Evolutionary conservation across 2,113 vertebrate genomes (phyloP).

Genomic region (Uropsilus gracilis): DNA sequence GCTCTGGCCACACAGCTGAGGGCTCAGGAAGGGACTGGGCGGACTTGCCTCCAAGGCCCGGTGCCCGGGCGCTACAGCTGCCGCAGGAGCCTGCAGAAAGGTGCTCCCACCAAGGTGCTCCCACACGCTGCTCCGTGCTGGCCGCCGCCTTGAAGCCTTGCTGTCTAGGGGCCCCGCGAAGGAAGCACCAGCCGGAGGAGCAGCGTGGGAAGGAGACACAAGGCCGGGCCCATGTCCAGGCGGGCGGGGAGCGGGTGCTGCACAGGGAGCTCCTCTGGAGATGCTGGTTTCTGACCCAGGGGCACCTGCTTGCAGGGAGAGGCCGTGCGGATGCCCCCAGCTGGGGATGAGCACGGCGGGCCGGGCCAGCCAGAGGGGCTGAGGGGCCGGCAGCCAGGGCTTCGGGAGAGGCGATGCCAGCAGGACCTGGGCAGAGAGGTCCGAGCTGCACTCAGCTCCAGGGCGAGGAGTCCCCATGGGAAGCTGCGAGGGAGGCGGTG

Average conservation of each 20-base stretch:
- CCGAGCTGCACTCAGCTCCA: neutral
- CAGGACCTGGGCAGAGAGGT: neutral
- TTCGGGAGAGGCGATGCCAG: neutral
- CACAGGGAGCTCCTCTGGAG: too few relatives aligned
- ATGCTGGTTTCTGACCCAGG: neutral
- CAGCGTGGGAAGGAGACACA: neutral
- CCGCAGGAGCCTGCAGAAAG: neutral
- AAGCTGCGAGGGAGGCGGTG: too few relatives aligned
- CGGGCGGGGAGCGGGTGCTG: fast-evolving
- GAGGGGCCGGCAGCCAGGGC: neutral
- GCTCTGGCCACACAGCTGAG: neutral
- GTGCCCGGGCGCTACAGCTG: neutral
- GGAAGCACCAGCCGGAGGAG: neutral
- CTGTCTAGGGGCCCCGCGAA: neutral
- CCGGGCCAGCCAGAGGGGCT: neutral
- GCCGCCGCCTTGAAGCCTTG: neutral
- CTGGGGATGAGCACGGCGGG: neutral
- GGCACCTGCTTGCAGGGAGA: neutral
- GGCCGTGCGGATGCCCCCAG: too few relatives aligned
- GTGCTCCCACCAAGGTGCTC: too few relatives aligned
- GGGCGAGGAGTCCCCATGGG: neutral
- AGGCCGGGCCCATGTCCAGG: neutral
- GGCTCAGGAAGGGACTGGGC: neutral
- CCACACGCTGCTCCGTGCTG: too few relatives aligned
- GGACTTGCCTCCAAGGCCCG: neutral